Evolutionary conservation across 2,113 vertebrate genomes (phyloP).

Genomic region (Talpa occidentalis): DNA sequence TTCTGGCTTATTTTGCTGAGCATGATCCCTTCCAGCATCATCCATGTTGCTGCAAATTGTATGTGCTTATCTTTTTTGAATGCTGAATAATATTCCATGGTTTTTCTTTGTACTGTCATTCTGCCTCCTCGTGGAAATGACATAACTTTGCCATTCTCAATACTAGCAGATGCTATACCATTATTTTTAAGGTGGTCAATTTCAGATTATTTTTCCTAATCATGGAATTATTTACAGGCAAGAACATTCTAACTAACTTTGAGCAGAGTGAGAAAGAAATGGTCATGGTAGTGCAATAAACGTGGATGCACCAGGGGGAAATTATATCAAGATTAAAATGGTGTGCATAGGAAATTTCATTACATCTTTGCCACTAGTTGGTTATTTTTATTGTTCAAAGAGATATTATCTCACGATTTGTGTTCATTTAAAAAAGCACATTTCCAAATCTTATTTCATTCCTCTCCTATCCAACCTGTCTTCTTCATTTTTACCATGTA

Average conservation of each 20-base stretch:
- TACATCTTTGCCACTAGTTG: slow-evolving; percentile 77
- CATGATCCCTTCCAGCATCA: too few species aligned
- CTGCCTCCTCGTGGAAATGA: background rate
- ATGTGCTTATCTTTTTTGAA: too few species aligned
- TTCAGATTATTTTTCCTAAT: slow-evolving; percentile 67
- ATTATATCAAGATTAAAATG: slow-evolving; percentile 74
- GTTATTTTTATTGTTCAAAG: slow-evolving; percentile 81
- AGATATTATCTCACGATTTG: slow-evolving; percentile 82
- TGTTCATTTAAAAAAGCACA: slow-evolving; percentile 76
- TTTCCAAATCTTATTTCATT: slow-evolving; percentile 77
- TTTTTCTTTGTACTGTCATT: background rate
- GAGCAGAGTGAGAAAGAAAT: slow-evolving; percentile 63
- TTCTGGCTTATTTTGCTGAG: too few species aligned
- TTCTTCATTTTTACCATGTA: slow-evolving; percentile 73
- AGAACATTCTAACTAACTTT: slow-evolving; percentile 50
- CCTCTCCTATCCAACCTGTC: slow-evolving; percentile 58
- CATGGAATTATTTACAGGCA: slow-evolving; percentile 72
- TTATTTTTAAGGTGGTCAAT: slow-evolving; percentile 45
- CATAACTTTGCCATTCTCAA: background rate
- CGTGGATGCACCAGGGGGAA: slow-evolving; percentile 52
- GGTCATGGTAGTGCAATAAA: slow-evolving; percentile 55
- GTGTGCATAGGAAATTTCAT: slow-evolving; percentile 75
- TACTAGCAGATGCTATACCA: background rate
- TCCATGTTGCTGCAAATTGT: too few species aligned
- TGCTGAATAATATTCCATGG: too few species aligned